Base-by-base conservation (phyloP, 2,797 vertebrate species). In the Silurus aristotelis region DNA sequence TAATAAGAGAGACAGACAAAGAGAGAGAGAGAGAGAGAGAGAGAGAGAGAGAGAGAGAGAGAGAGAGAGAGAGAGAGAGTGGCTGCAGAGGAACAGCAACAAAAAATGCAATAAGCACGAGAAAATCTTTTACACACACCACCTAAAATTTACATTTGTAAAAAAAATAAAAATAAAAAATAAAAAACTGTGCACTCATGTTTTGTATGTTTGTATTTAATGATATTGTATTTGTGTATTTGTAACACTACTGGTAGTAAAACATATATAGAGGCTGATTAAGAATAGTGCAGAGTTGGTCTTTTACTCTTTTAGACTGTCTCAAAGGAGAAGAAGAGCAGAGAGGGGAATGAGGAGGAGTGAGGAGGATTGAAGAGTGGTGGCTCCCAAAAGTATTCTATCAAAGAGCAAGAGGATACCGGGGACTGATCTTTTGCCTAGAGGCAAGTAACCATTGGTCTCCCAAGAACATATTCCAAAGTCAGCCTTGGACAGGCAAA, bases 391-490 rank as follows among this genome's bases (percentile, higher is more conserved):
- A 95, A 94, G 95, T 94, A 95, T 95, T 95, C 92, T 94, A 96
- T 96, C 95, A 96, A 96, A 96, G 95, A 93, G 92, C 93, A 92
- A 92, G 90, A 90, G 92, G 94, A 96, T 95, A 94, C 92, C 89
- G 89, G 93, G 95, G 95, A 95, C 95, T 95, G 94, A 94, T 94
- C 94, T 95, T 95, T 92, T 92, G 95, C 95, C 95, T 93, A 90
- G 89, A 94, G 95, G 95, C 95, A 93, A 94, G 94, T 94, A 94
- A 94, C 94, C 94, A 90, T 87, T 89, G 94, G 93, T 95, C 95
- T 95, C 95, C 94, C 94, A 95, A 95, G 95, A 94, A 96, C 94
- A 94, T 94, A 94, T 93, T 96, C 94, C 94, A 95, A 94, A 95
- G 94, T 93, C 92, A 92, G 93, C 94, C 94, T 94, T 88, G 88